Base-by-base conservation (phyloP, 1,140 invertebrate genomes). In the Asbolus verrucosus region DNA sequence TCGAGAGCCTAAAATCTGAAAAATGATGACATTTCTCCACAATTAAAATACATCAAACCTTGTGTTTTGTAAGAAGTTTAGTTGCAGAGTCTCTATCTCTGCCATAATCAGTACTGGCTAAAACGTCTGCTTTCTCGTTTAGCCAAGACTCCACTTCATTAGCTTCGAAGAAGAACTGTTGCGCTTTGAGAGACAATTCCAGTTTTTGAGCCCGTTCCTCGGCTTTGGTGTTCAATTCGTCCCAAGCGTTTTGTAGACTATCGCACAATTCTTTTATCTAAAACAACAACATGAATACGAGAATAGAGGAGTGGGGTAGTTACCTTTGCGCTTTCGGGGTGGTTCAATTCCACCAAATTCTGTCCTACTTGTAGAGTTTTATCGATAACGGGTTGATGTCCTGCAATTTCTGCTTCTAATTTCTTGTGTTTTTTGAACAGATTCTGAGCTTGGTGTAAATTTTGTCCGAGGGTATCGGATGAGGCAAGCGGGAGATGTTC, bases 401-500 rank as follows among this genome's bases (percentile, higher is more conserved):
- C 94, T 6, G 83, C 81, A 68, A 97, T 90, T 84, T 98, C 95
- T 0, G 90, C 90, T 76, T 94, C 90, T 16, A 97, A 83, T 83
- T 97, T 96, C 76, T 91, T 93, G 81, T 98, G 96, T 83, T 98
- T 98, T 82, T 98, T 98, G 74, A 92, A 88, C 6, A 96, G 85
- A 8, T 91, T 93, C 78, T 97, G 94, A 0, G 95, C 94, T 81
- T 97, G 95, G 76, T 96, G 91, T 24, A 99, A 83, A 82, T 94
- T 96, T 59, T 91, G 87, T 0, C 92, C 92, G 1, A 92, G 79
- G 3, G 86, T 88, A 1, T 90, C 89, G 0, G 94, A 93, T 0
- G 88, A 87, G 1, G 93, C 95, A 2, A 92, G 86, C 1, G 92
- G 91, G 61, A 92, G 79, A 72, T 96, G 92, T 81, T 98, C 97